Evolutionary conservation across 2,113 vertebrate genomes (phyloP).

Genomic region (Poeciliopsis occidentalis): DNA sequence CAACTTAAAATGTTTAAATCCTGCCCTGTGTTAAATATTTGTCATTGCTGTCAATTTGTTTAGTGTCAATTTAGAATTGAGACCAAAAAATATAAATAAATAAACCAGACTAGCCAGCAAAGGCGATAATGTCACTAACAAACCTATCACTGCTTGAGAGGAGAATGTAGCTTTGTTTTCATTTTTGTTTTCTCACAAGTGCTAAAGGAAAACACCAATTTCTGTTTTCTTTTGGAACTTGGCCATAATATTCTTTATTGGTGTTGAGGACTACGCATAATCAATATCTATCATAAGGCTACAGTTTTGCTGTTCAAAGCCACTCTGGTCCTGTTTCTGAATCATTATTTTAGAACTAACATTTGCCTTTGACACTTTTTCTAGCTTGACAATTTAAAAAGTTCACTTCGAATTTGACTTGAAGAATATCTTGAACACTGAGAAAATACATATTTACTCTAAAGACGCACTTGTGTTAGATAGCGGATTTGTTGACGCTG

Average conservation of each 20-base stretch:
- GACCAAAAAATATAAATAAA: constrained; percentile 65
- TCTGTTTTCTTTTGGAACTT: no score
- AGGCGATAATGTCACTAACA: constrained; percentile 20
- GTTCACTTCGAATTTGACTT: background rate
- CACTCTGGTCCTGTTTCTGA: background rate
- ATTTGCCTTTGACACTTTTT: background rate
- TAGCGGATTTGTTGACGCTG: constrained; percentile 42
- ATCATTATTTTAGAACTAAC: background rate
- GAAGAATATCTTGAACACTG: no score
- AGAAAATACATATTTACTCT: constrained; percentile 1
- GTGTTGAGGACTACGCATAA: background rate
- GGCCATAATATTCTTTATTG: background rate
- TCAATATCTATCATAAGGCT: background rate
- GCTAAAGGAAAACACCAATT: background rate
- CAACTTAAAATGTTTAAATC: background rate
- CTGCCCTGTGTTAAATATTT: background rate
- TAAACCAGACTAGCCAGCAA: constrained; percentile 44
- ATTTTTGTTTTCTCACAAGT: background rate
- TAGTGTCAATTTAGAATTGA: constrained; percentile 45
- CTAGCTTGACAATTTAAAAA: background rate
- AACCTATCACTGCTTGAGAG: background rate
- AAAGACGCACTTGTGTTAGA: background rate
- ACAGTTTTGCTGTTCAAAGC: background rate
- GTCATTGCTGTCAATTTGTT: constrained; percentile 14
- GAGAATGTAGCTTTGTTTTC: constrained; percentile 8